A percentile compares a stretch with the other conserved stretches of the same genome.
phyloP scores from a whole-genome alignment of 2,888 invertebrate genomes.

The Clitarchus hookeri region DNA sequence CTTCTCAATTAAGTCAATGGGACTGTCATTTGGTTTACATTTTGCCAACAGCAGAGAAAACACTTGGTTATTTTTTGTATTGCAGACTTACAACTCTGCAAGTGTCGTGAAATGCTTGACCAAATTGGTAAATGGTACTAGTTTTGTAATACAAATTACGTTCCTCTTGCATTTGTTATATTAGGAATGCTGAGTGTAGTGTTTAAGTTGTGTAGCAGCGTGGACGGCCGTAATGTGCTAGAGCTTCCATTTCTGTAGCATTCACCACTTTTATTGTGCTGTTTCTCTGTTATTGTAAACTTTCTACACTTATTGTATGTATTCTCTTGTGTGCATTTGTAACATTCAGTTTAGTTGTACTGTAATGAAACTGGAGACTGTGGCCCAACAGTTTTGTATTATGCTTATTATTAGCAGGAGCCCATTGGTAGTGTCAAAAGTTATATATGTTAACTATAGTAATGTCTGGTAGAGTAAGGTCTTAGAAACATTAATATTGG shows the following conservation, averaged over 20 bases:
- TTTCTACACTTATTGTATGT: conserved; percentile 17
- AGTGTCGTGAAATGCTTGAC: neutral
- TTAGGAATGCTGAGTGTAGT: neutral
- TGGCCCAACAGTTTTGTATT: conserved; percentile 2
- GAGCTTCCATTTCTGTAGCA: neutral
- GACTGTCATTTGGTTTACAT: neutral
- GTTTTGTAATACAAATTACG: neutral
- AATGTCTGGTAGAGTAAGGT: neutral
- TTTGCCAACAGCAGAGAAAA: neutral
- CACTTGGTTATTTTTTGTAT: neutral
- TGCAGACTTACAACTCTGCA: neutral
- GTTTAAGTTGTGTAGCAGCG: neutral
- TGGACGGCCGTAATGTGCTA: neutral
- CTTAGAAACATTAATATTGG: conserved; percentile 12
- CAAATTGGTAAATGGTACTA: neutral
- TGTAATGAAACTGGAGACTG: neutral
- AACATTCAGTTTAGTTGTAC: neutral
- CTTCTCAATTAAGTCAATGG: neutral
- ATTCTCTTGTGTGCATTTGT: conserved; percentile 56
- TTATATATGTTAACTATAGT: neutral
- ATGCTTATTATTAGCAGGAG: neutral
- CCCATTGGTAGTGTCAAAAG: neutral
- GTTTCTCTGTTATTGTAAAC: neutral
- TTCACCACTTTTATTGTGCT: neutral
- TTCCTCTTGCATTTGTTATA: neutral